phyloP scores from a whole-genome alignment of 2,888 invertebrate species.

The Ethmia dodecea region DNA sequence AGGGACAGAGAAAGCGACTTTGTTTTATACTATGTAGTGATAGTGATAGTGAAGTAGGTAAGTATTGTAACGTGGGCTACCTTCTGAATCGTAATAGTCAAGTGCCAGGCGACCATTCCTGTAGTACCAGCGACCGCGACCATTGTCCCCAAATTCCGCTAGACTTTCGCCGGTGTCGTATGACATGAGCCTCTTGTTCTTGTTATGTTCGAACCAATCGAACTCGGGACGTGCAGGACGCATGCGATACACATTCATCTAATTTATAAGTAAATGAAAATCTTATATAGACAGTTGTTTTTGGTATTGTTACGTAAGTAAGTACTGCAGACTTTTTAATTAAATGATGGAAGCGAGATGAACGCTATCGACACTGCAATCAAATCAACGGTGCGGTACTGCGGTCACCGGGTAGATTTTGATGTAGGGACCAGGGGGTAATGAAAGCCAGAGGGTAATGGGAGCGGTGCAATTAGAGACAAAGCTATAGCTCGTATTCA shows the following conservation, averaged over 20 bases:
- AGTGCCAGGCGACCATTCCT: conserved; percentile 55
- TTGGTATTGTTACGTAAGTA: no score
- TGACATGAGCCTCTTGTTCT: conserved; percentile 42
- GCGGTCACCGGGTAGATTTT: no score
- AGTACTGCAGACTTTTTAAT: no score
- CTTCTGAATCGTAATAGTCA: conserved; percentile 64
- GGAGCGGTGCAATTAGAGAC: conserved; percentile 12
- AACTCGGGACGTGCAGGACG: conserved; percentile 62
- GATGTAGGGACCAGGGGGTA: background rate
- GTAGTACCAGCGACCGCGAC: conserved; percentile 58
- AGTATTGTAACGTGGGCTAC: no score
- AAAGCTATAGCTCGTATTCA: conserved; percentile 16
- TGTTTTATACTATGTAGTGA: no score
- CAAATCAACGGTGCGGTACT: no score
- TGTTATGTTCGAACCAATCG: conserved; percentile 65
- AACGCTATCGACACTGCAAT: no score
- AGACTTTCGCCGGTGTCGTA: conserved; percentile 58
- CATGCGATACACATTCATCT: conserved; percentile 70
- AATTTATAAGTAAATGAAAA: no score
- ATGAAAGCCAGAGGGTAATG: background rate
- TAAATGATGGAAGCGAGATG: no score
- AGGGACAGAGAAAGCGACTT: no score
- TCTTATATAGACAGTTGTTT: no score
- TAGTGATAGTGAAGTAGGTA: no score
- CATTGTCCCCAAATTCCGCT: conserved; percentile 56